phyloP scores from a whole-genome alignment of 2,888 invertebrate species.

The Mesorhabditis sp. region DNA sequence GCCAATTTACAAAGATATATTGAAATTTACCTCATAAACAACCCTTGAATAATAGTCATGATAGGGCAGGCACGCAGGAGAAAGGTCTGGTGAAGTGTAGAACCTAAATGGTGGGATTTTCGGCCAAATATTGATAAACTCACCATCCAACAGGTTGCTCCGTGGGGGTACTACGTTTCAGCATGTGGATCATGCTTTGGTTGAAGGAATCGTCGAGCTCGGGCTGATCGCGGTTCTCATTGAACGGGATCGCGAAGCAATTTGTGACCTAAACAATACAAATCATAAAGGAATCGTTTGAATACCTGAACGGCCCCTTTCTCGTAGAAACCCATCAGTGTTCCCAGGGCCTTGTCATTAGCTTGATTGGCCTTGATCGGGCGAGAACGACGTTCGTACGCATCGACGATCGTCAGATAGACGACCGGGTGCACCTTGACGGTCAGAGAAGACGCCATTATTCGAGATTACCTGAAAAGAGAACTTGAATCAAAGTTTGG shows the following conservation, averaged over 20 bases:
- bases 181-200: conserved; percentile 72
- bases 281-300: not conserved
- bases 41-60: conserved; percentile 55
- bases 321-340: conserved; percentile 73
- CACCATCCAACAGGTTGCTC: conserved; percentile 98
- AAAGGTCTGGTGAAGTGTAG: conserved; percentile 95
- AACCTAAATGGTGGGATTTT: conserved; percentile 58
- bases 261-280: conserved; percentile 85
- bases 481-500: too few species aligned
- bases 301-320: conserved; percentile 51
- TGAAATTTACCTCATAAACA: conserved; percentile 30
- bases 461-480: too few species aligned
- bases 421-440: conserved; percentile 85
- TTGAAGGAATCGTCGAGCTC: conserved; percentile 95
- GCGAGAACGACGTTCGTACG: conserved; percentile 77
- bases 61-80: conserved; percentile 65
- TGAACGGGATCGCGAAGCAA: conserved; percentile 97
- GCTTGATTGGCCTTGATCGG: conserved; percentile 19
- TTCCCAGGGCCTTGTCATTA: conserved; percentile 77
- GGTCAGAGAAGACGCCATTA: conserved; percentile 46
- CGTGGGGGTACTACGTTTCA: conserved; percentile 79
- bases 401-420: conserved; percentile 94
- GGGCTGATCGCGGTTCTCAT: conserved; percentile 77
- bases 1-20: not conserved
- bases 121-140: conserved; percentile 15